phyloP scores from a whole-genome alignment of 2,113 vertebrate genomes.

The Pluvialis apricaria region DNA sequence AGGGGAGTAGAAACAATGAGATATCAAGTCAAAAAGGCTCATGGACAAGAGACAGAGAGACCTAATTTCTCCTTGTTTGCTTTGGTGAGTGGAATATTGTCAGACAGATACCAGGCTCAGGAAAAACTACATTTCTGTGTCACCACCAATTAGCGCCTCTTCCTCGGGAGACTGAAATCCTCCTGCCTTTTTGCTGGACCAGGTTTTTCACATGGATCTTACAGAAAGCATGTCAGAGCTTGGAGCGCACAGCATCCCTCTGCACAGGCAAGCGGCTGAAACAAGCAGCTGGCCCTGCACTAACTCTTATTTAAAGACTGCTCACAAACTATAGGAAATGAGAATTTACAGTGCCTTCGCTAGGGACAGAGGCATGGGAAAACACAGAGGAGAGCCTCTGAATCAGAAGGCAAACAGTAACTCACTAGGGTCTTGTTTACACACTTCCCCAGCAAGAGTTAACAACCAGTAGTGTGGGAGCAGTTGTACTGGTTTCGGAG shows the following conservation, averaged over 20 bases:
- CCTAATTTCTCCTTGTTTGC: constrained; percentile 35
- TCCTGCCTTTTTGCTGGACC: neutral
- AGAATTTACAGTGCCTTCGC: neutral
- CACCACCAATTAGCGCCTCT: constrained; percentile 30
- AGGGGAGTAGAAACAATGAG: constrained; percentile 7
- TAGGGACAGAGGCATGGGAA: neutral
- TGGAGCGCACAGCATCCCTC: neutral
- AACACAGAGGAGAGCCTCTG: neutral
- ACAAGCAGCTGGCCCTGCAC: neutral
- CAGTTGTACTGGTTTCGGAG: neutral
- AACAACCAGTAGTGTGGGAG: neutral
- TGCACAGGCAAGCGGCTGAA: neutral
- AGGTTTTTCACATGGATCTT: neutral
- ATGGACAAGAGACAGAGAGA: constrained; percentile 46
- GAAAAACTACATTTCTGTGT: constrained; percentile 25
- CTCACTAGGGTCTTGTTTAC: neutral
- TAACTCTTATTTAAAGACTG: neutral
- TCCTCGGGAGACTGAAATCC: neutral
- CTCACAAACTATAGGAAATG: neutral
- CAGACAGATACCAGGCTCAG: constrained; percentile 24
- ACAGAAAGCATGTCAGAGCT: neutral
- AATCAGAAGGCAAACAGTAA: neutral
- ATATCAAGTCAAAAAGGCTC: constrained; percentile 50
- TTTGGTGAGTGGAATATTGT: constrained; percentile 40
- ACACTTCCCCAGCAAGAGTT: neutral